Base-by-base conservation (phyloP, 1,140 invertebrate genomes). In the Trissolcus basalis region DNA sequence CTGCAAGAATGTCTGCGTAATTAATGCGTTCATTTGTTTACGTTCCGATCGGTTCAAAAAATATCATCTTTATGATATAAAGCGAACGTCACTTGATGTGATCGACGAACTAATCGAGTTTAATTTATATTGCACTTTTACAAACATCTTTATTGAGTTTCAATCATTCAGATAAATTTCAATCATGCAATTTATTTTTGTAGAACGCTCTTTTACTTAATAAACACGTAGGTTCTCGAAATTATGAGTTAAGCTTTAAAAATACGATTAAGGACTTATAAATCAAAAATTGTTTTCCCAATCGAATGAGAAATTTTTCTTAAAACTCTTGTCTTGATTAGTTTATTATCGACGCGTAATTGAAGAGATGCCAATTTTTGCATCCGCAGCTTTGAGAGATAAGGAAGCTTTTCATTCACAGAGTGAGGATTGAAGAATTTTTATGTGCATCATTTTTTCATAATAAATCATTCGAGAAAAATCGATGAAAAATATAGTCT, bases 21-120 rank as follows among this genome's bases (percentile, higher is more conserved):
- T 49, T 61, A 48, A 61, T 56, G 50, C 35, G 44, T 7, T 55
- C 67, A 56, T 49, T 55, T 70, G 67, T 70, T 70, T 70, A 61
- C 27, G 19, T 44, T 61, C 39, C 41, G 27, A 47, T 19, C 55
- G n/a, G 10, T 59, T 49, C 0, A 68, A 59, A 68, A 68, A 68
- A 36, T 0, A n/a, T 9, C 48, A 19, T 12, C 16, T 7, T 49
- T n/a, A 3, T 39, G 36, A 39, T 39, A 64, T 61, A 44, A 45
- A 51, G 35, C 36, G 6, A 33, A 58, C 55, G 13, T 44, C 13
- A 47, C 8, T 56, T 48, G 19, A 27, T 27, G 6, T 27, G 19
- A 27, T 27, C 6, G 19, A 27, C 19, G 19, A 27, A 27, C 19
- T 27, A 27, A 27, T 27, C 19, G 6, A 27, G 2, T 27, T 27